Base-by-base conservation (phyloP, 2,888 invertebrate species). In the Galerucella nymphaeae region DNA sequence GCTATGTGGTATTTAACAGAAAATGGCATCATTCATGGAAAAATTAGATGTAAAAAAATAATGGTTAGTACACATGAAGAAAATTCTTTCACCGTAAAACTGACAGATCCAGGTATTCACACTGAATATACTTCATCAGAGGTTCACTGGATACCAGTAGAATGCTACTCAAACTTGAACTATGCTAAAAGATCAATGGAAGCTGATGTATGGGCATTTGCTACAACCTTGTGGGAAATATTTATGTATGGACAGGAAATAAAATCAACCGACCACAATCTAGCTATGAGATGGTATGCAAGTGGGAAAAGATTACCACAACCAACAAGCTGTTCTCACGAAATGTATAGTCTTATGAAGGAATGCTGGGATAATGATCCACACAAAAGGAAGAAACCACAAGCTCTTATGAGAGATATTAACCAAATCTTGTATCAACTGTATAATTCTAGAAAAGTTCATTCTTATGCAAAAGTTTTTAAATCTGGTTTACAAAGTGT, bases 171-270 rank as follows among this genome's bases (percentile, higher is more conserved):
- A 0, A 92, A 93, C 84, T 89, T 92, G 82, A 90, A 90, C 81
- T 87, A 89, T 78, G 93, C 93, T 14, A 91, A 90, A 83, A 87
- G 88, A 11, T 93, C 92, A 20, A 89, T 90, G 0, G 89, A 91
- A 67, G 93, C 95, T 13, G 97, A 97, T 83, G 91, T 96, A 23
- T 98, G 96, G 95, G 96, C 97, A 6, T 93, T 95, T 83, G 96
- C 94, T 0, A 97, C 97, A 4, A 96, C 96, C 0, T 85, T 97
- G 18, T 97, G 96, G 95, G 95, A 97, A 86, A 93, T 97, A 79
- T 97, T 97, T 87, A 93, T 93, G 0, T 92, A 90, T 79, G 97
- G 96, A 1, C 89, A 84, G 76, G 76, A 78, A 63, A 82, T 84
- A 13, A 80, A 80, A 59, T 73, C 79, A n/a, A 77, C 73, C 11